These are phyloP conservation scores for Ailurus styani DNA, from an alignment of 2,113 vertebrate species.

Conservation along the genomic window DNA sequence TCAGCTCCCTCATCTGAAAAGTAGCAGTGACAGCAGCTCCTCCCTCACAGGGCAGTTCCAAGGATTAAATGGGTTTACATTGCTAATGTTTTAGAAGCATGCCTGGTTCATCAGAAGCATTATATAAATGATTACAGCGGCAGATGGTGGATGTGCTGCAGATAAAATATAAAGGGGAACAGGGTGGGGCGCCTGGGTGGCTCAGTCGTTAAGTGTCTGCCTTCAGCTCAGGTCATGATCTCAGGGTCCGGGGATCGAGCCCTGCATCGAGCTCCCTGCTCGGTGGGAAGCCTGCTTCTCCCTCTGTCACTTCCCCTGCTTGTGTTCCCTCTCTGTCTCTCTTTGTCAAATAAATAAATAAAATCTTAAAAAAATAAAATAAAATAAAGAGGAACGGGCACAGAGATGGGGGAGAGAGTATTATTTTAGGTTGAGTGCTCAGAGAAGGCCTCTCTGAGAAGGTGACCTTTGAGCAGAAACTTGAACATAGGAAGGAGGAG, in stretches of 20 bases:
- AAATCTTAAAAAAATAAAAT: neutral
- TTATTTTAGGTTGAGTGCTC: neutral
- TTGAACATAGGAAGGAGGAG: neutral
- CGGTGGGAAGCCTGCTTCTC: too few species aligned
- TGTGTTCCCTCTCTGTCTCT: too few species aligned
- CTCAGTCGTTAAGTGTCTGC: too few species aligned
- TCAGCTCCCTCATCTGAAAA: neutral
- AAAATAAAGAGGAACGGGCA: neutral
- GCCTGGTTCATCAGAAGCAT: neutral
- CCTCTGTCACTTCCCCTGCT: too few species aligned
- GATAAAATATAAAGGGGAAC: neutral
- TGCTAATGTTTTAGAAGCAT: neutral
- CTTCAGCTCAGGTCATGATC: too few species aligned
- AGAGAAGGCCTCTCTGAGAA: neutral
- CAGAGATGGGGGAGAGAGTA: rapidly evolving
- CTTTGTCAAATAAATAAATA: too few species aligned
- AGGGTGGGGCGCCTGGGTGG: too few species aligned
- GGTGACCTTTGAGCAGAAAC: neutral
- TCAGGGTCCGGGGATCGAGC: too few species aligned
- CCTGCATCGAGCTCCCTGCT: too few species aligned
- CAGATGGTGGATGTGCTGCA: too few species aligned
- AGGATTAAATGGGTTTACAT: neutral
- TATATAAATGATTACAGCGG: neutral
- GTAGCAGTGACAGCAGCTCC: rapidly evolving
- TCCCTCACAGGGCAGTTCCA: rapidly evolving